Evolutionary conservation across 2,888 invertebrate species (phyloP), one percentile per base, ranked within the genome.

Genomic region (Drosophila bunnanda): DNA sequence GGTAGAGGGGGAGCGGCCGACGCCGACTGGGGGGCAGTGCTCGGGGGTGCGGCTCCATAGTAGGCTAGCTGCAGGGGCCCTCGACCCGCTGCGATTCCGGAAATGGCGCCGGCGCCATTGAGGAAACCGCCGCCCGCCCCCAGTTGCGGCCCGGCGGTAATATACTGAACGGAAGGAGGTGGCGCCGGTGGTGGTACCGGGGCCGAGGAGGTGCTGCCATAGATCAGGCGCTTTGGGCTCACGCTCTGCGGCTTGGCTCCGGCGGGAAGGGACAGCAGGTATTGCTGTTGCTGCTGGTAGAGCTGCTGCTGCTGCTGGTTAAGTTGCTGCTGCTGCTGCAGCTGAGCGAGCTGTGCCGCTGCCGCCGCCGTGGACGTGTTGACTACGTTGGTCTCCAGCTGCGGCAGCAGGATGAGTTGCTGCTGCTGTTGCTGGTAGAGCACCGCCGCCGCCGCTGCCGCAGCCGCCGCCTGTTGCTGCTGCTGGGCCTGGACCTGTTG

Each of bases 1-100:
- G 32, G 50, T 22, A 52, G 32, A 22, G 83, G 60, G 44, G 83
- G 65, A 46, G 71, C 59, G 30, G 80, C 61, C 41, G 72, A 20
- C 60, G 76, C 67, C 58, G 79, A 41, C 30, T 76, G 89, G 53
- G 84, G 81, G 76, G 89, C 81, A 82, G 90, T 82, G 78, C 90
- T 89, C 77, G 92, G 90, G 55, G 69, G 56, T 22, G 70, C 52
- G 39, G 80, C 76, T 53, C 90, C 90, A 46, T 91, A 92, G 75
- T 92, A 92, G 71, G 91, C 86, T 80, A 92, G 86, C 75, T 91
- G 92, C 84, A 92, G 78, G 72, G 91, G 80, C 69, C 83, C 80
- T 77, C 92, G 89, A 39, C 90, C 91, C 55, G 88, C 82, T 62
- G 80, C 80, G 58, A 84, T 81, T 55, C 83, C 76, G 76, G 81